Evolutionary conservation across 2,888 invertebrate species (phyloP).

Genomic region (Neoascia interrupta): DNA sequence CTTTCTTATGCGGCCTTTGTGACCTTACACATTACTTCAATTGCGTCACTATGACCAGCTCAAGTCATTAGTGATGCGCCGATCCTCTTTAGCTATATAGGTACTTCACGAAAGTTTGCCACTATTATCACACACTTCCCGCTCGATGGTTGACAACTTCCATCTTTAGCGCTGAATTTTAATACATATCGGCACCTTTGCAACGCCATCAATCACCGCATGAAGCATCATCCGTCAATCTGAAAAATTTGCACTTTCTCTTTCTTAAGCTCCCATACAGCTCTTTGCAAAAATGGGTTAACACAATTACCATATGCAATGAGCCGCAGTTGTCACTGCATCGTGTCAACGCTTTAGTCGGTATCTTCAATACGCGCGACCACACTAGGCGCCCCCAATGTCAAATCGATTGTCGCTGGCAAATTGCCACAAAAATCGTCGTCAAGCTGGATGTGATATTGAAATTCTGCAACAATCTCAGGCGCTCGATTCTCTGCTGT

Average conservation of each 20-base stretch:
- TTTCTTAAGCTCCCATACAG: not conserved
- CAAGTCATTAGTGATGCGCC: not conserved
- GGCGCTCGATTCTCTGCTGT: conserved; percentile 4
- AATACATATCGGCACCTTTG: conserved; percentile 19
- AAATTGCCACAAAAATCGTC: conserved; percentile 36
- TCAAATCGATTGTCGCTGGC: conserved; percentile 49
- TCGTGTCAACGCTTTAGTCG: conserved; percentile 29
- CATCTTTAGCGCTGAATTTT: conserved; percentile 11
- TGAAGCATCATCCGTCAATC: conserved; percentile 28
- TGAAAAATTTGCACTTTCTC: conserved; percentile 43
- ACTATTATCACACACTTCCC: not conserved
- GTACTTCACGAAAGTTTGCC: conserved; percentile 9
- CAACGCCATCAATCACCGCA: conserved; percentile 27
- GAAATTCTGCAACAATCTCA: conserved; percentile 38
- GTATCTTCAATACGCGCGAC: conserved; percentile 24
- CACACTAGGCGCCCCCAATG: conserved; percentile 29
- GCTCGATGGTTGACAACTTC: not conserved
- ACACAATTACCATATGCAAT: conserved; percentile 32
- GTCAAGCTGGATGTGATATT: conserved; percentile 1
- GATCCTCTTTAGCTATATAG: too few species aligned
- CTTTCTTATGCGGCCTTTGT: too few species aligned
- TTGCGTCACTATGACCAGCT: not conserved
- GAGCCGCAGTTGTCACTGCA: conserved; percentile 32
- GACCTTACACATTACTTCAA: not conserved
- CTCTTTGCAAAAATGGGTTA: conserved; percentile 26